Percentiles rank a stretch among this genome's conserved stretches.
phyloP scores from a whole-genome alignment of 2,113 vertebrate genomes.

The Callorhinus ursinus region DNA sequence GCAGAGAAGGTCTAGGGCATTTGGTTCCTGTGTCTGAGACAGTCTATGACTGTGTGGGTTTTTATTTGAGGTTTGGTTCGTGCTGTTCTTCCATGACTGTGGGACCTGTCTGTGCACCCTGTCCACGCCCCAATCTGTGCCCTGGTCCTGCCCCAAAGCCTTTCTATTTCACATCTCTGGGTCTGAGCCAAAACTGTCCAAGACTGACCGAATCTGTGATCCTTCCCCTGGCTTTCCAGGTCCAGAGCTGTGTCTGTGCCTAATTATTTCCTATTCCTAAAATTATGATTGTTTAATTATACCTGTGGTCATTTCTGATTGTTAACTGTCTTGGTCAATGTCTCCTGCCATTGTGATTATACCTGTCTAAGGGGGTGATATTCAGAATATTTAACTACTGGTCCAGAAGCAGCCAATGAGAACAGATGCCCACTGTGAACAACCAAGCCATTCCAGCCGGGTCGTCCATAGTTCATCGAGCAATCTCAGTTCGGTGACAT shows the following conservation, averaged over 20 bases:
- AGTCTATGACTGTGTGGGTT: accelerated
- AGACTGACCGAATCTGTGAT: not conserved
- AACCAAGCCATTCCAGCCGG: not conserved
- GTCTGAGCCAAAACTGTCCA: not conserved
- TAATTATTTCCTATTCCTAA: slow-evolving; percentile 27
- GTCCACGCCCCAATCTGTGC: too few relatives aligned
- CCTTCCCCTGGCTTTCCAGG: not conserved
- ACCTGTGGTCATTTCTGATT: not conserved
- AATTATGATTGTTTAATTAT: slow-evolving; percentile 41
- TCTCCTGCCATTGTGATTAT: slow-evolving; percentile 38
- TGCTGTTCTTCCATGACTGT: not conserved
- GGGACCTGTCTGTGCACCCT: not conserved
- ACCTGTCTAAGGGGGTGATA: not conserved
- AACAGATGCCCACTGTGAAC: not conserved
- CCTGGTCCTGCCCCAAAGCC: not conserved
- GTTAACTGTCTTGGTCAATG: slow-evolving; percentile 17
- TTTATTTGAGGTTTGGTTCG: not conserved
- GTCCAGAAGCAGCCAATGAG: not conserved
- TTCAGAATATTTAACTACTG: slow-evolving; percentile 17
- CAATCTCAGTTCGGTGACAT: not conserved
- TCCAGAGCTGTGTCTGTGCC: not conserved
- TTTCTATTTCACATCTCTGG: not conserved
- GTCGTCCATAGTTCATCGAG: not conserved
- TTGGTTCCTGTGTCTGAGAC: not conserved
- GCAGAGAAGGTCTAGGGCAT: not conserved